Base-by-base conservation (phyloP, 2,797 vertebrate genomes). In the Urosaurus nigricauda region DNA sequence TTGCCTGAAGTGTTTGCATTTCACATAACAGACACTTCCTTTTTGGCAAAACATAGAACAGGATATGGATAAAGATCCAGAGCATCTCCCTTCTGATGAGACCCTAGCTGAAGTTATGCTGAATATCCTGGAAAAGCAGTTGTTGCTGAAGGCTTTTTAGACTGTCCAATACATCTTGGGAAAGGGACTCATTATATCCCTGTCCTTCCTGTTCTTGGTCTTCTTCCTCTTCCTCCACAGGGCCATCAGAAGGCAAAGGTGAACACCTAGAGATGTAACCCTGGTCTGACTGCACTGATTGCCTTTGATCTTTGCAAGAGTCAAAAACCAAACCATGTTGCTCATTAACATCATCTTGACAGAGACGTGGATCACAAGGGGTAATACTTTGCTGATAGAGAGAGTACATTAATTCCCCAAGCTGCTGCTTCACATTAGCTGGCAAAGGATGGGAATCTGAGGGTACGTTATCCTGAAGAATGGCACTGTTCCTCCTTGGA, bases 191-290 rank as follows among this genome's bases (percentile, higher is more conserved):
- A 9, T 92, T 88, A 0, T 79, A 4, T 1, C 63, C 19, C 1
- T 89, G 88, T 2, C 89, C 86, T 74, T 91, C 93, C 63, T 92
- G 92, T 77, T 92, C 87, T 2, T 93, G 84, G 0, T 88, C 88
- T 0, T 93, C 92, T 0, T 84, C 92, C 0, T 94, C 94, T 0
- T 84, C 92, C 0, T 95, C 95, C 1, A 63, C 58, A 5, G 92
- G 92, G 71, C 94, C 94, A 1, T 96, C 93, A 0, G 95, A 93
- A 21, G 94, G 96, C 68, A 96, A 96, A 3, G 96, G 97, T 60
- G 98, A 97, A 75, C 95, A 96, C 71, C 97, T 97, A 65, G 98
- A 99, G 94, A 97, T 97, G 87, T 99, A 99, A 83, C 98, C 98
- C 89, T 98, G 98, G 94, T 99, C 98, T 0, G 98, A 99, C 70